phyloP scores from a whole-genome alignment of 2,888 invertebrate genomes.

The Mechanitis mazaeus region DNA sequence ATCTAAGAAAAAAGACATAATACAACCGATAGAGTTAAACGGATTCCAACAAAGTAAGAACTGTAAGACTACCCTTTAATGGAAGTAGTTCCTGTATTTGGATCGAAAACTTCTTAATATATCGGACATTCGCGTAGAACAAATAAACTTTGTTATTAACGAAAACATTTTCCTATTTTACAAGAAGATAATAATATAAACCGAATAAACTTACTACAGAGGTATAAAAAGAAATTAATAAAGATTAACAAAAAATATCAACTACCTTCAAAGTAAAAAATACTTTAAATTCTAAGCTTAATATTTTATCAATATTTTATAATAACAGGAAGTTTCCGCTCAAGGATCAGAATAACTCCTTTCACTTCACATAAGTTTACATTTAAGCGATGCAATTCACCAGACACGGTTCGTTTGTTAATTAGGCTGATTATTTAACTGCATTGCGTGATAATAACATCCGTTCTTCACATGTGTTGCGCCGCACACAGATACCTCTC shows the following conservation, averaged over 20 bases:
- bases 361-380: conserved; percentile 1
- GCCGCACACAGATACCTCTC: not conserved
- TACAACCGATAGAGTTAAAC: too few species aligned
- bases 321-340: not conserved
- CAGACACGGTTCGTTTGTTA: conserved; percentile 23
- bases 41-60: too few species aligned
- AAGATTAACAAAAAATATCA: too few species aligned
- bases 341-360: conserved; percentile 2
- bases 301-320: too few species aligned
- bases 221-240: too few species aligned
- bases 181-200: too few species aligned
- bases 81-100: conserved; percentile 8
- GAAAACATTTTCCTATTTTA: conserved; percentile 12
- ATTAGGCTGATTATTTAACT: conserved; percentile 30
- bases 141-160: conserved; percentile 16
- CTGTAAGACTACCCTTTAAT: not conserved
- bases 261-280: too few species aligned
- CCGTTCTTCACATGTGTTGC: conserved; percentile 8
- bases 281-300: too few species aligned
- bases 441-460: conserved; percentile 25
- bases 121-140: conserved; percentile 2
- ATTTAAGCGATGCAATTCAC: conserved; percentile 4
- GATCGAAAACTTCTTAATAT: conserved; percentile 6
- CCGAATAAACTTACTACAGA: too few species aligned
- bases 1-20: too few species aligned